phyloP scores from a whole-genome alignment of 2,888 invertebrate genomes.

The Mimumesa dahlbomi region DNA sequence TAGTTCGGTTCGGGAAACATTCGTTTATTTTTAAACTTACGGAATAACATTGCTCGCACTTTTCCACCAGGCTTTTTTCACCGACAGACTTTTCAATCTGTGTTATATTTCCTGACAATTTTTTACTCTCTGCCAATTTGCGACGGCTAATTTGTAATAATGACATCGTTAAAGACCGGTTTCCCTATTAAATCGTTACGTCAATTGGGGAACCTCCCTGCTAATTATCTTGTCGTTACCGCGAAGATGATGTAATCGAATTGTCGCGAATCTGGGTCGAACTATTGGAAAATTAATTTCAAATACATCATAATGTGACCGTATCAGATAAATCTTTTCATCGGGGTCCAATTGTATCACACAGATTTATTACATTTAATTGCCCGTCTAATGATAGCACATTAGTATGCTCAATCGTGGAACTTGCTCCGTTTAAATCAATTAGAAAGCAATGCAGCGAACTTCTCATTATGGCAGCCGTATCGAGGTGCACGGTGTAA shows the following conservation, averaged over 20 bases:
- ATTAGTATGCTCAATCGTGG: background rate
- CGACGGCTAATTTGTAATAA: conserved; percentile 13
- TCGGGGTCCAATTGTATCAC: too few relatives aligned
- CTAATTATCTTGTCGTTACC: background rate
- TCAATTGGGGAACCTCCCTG: conserved; percentile 21
- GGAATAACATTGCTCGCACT: too few relatives aligned
- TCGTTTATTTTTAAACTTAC: too few relatives aligned
- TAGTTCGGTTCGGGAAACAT: too few relatives aligned
- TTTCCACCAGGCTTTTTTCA: too few relatives aligned
- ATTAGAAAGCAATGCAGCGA: conserved; percentile 20
- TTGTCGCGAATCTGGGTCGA: too few relatives aligned
- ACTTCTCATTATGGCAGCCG: conserved; percentile 5
- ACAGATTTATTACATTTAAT: conserved; percentile 22
- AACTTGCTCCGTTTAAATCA: conserved; percentile 23
- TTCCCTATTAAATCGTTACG: conserved; percentile 11
- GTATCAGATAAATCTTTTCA: too few relatives aligned
- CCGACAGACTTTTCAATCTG: too few relatives aligned
- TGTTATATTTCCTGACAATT: too few relatives aligned
- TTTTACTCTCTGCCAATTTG: conserved; percentile 11
- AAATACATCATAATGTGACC: too few relatives aligned
- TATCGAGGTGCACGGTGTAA: conserved; percentile 3
- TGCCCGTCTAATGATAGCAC: background rate
- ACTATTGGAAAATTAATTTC: too few relatives aligned
- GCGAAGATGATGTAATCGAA: too few relatives aligned
- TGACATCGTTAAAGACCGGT: conserved; percentile 17